Evolutionary conservation across 2,113 vertebrate genomes (phyloP).

Genomic region (Gorsachius goisagi): DNA sequence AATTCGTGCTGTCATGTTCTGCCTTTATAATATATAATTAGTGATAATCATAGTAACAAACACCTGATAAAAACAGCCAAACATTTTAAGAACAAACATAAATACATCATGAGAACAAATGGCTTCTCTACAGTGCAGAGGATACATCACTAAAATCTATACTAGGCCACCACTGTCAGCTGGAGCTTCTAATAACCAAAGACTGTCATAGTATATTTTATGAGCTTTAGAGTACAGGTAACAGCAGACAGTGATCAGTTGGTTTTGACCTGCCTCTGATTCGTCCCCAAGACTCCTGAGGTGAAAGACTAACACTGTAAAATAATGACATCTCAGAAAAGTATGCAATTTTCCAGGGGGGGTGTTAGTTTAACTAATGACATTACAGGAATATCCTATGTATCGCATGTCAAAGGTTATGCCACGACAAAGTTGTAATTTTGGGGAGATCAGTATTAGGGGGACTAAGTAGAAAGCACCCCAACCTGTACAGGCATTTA

Average conservation of each 20-base stretch:
- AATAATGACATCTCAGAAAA: neutral
- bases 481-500: neutral
- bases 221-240: neutral
- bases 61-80: neutral
- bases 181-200: neutral
- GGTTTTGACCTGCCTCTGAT: neutral
- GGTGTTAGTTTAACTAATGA: neutral
- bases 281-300: neutral
- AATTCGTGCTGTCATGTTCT: neutral
- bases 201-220: neutral
- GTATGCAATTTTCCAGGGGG: neutral
- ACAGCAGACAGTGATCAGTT: neutral
- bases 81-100: neutral
- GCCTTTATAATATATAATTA: neutral
- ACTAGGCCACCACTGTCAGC: neutral
- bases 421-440: neutral
- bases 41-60: neutral
- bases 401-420: neutral
- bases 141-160: neutral
- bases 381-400: neutral
- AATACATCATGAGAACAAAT: neutral
- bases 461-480: neutral
- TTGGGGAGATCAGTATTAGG: neutral
- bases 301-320: neutral
- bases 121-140: neutral